phyloP scores from a whole-genome alignment of 2,113 vertebrate species.

The Equus przewalskii region DNA sequence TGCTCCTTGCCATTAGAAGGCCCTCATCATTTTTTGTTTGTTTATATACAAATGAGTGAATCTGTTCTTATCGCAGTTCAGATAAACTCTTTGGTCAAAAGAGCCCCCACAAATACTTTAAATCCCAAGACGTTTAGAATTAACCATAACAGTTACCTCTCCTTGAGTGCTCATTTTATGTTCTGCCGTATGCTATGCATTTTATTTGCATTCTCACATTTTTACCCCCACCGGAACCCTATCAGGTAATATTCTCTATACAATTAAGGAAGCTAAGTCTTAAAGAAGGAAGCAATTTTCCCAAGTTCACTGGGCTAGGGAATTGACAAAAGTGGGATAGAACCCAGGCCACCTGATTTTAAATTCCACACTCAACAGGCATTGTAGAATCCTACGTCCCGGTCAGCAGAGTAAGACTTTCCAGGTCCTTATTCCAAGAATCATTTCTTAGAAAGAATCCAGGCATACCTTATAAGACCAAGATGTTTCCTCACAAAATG shows the following conservation, averaged over 20 bases:
- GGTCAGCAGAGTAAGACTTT: background rate
- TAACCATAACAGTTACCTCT: background rate
- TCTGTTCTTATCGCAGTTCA: background rate
- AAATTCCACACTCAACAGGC: background rate
- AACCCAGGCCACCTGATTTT: background rate
- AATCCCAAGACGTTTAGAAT: background rate
- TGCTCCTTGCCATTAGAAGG: background rate
- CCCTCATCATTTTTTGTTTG: background rate
- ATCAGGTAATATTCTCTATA: background rate
- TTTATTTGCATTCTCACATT: background rate
- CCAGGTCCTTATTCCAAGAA: background rate
- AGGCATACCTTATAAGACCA: background rate
- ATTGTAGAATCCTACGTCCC: background rate
- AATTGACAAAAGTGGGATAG: background rate
- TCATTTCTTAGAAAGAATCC: constrained; percentile 58
- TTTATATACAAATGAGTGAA: background rate
- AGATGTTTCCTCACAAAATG: constrained; percentile 18
- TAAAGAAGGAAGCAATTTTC: background rate
- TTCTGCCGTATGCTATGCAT: too few relatives aligned
- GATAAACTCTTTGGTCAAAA: background rate
- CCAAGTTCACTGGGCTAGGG: background rate
- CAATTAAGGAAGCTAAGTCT: background rate
- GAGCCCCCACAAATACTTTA: background rate
- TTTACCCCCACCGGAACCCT: background rate
- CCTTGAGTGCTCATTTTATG: background rate